phyloP scores from a whole-genome alignment of 2,113 vertebrate species.

The Tinamus guttatus region DNA sequence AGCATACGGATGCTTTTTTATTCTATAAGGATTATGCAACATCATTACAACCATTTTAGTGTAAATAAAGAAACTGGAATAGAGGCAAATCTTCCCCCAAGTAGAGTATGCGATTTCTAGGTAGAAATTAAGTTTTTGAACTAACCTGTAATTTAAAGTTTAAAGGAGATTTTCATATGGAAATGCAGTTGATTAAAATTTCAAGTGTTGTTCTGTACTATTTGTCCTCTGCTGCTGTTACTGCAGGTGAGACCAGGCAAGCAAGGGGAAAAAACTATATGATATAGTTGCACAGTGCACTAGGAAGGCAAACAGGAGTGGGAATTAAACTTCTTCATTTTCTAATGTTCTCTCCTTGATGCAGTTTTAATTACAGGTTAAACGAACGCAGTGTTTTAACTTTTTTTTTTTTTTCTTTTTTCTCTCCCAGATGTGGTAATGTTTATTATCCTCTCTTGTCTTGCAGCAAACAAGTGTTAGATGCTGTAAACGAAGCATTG shows the following conservation, averaged over 20 bases:
- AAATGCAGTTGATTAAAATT: neutral
- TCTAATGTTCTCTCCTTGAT: neutral
- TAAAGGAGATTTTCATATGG: neutral
- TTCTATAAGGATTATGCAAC: neutral
- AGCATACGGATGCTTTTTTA: fast-evolving
- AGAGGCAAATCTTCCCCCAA: neutral
- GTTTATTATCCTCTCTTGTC: neutral
- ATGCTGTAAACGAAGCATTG: neutral
- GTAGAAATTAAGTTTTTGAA: neutral
- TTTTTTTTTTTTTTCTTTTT: neutral
- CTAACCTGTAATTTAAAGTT: neutral
- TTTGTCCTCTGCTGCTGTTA: neutral
- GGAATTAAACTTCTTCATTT: neutral
- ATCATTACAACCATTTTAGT: neutral
- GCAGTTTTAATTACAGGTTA: neutral
- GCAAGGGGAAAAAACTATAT: neutral
- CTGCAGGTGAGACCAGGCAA: neutral
- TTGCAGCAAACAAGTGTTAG: neutral
- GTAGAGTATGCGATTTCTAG: neutral
- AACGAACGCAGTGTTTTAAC: neutral
- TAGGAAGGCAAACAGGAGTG: neutral
- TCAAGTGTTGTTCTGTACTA: neutral
- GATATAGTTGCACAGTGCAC: neutral
- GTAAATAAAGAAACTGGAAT: fast-evolving
- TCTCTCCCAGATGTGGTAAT: neutral